These are phyloP conservation scores for Strix uralensis DNA, from an alignment of 2,113 vertebrate genomes.

Conservation along the genomic window DNA sequence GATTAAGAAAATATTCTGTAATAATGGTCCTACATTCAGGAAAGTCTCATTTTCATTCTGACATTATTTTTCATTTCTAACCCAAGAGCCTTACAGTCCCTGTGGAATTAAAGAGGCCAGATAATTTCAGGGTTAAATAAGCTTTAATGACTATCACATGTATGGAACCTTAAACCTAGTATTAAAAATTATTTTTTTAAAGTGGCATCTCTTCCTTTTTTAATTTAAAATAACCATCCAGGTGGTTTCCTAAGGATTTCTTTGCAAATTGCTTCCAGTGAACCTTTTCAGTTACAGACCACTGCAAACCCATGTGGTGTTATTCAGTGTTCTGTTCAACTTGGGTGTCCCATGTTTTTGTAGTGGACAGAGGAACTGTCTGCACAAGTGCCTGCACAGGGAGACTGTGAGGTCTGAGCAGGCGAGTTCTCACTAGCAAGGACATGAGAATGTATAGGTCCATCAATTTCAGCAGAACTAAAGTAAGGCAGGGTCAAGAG, in stretches of 20 bases:
- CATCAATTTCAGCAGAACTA: not conserved
- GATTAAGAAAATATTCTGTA: conserved; percentile 64
- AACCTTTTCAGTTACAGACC: conserved; percentile 80
- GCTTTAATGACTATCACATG: conserved; percentile 85
- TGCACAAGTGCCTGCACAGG: not conserved
- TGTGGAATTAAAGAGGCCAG: conserved; percentile 71
- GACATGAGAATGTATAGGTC: not conserved
- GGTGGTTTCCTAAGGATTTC: conserved; percentile 82
- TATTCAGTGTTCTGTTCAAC: conserved; percentile 72
- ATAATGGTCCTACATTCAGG: conserved; percentile 52
- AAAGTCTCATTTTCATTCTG: conserved; percentile 70
- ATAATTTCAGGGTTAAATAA: conserved; percentile 85
- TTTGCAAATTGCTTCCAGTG: conserved; percentile 83
- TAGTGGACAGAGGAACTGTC: conserved; percentile 58
- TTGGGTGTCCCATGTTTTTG: conserved; percentile 77
- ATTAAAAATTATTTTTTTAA: conserved; percentile 78
- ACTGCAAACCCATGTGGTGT: conserved; percentile 77
- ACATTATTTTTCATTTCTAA: conserved; percentile 77
- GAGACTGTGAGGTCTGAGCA: not conserved
- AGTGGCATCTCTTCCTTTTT: conserved; percentile 84
- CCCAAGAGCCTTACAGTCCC: conserved; percentile 67
- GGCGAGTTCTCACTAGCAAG: not conserved
- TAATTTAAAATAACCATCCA: conserved; percentile 81
- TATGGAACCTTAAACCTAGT: conserved; percentile 75
- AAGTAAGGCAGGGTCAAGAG: not conserved